A percentile compares a stretch with the other conserved stretches of the same genome.
phyloP scores from a whole-genome alignment of 1,140 invertebrate genomes.

The Dryas iulia region DNA sequence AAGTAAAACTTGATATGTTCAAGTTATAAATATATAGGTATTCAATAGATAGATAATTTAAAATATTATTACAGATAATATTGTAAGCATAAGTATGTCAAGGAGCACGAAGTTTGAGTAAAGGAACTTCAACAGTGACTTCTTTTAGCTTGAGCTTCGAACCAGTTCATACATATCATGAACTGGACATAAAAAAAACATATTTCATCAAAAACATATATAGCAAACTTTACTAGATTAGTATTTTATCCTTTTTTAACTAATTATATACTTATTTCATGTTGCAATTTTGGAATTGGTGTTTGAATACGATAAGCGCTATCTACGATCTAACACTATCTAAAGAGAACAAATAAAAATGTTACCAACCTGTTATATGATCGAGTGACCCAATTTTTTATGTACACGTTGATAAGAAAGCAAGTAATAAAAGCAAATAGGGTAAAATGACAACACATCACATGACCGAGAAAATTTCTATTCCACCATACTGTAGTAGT shows the following conservation, averaged over 20 bases:
- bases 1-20: no score
- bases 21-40: no score
- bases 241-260: background rate
- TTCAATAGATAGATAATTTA: no score
- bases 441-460: constrained; percentile 63
- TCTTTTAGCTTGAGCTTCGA: no score
- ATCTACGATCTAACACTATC: constrained; percentile 34
- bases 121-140: no score
- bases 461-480: constrained; percentile 78
- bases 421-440: constrained; percentile 65
- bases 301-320: constrained; percentile 9
- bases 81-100: no score
- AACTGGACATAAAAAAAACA: no score
- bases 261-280: constrained; percentile 7
- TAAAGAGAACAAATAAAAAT: constrained; percentile 40
- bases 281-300: constrained; percentile 25
- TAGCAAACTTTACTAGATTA: no score
- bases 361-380: constrained; percentile 56
- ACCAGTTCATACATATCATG: no score
- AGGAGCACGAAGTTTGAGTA: no score
- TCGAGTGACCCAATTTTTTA: constrained; percentile 55
- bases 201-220: no score
- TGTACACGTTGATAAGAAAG: constrained; percentile 75
- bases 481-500: constrained; percentile 63
- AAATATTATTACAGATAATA: no score